Evolutionary conservation across 1,140 invertebrate species (phyloP), one percentile per base, ranked within the genome.

Genomic region (Panagrolaimus sp.): DNA sequence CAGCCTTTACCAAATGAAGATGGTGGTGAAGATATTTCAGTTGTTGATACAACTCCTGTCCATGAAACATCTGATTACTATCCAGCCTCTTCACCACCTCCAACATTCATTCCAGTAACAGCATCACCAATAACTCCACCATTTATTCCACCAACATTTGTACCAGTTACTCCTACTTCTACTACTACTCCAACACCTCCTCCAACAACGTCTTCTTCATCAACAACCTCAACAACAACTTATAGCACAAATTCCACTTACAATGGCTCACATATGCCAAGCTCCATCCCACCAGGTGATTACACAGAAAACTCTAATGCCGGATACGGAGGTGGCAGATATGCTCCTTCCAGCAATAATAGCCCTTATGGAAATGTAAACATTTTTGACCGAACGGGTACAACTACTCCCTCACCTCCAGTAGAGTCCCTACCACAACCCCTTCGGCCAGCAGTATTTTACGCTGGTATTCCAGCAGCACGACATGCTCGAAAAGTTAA

Each of bases 401-500:
- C 66, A 3, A 43, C 45, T 14, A 9, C 66, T 16, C 14, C 16
- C 42, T 7, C 51, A 4, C 16, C 51, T 1, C n/a, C n/a, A n/a
- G 20, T 38, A 5, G 38, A 11, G 20, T 16, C 66, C 1, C 46
- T 38, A 9, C 48, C 42, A 8, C 57, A 46, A 23, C 46, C 14
- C n/a, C n/a, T n/a, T 1, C 16, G 42, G 44, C 31, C 57, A 8
- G 53, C 38, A 14, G 53, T 68, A 64, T 68, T 68, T 20, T n/a
- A 44, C 13, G 31, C 9, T 31, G 67, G 61, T 13, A 38, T 68
- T 20, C 64, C 71, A 27, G 42, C 70, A 9, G 72, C 71, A 16
- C 8, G 71, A 25, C 71, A 72, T 63, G 71, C 71, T 8, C 38
- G 71, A 63, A 42, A 67, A 7, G 9, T 31, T 5, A 57, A 62